These are phyloP conservation scores for Drosophila jambulina DNA, from an alignment of 1,140 invertebrate species.

Conservation along the genomic window DNA sequence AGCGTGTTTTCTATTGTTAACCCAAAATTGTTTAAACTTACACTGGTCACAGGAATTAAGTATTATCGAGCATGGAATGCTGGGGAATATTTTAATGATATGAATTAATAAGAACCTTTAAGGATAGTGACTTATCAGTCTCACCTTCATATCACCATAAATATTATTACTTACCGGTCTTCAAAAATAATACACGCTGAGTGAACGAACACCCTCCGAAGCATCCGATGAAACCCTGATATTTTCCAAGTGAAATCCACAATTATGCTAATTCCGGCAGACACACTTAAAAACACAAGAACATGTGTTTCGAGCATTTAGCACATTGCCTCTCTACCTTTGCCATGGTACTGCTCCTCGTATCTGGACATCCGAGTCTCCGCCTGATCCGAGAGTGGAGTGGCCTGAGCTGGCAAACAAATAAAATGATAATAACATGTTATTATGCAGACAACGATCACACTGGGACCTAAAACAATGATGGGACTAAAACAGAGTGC, in stretches of 20 bases:
- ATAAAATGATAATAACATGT: slow-evolving; percentile 80
- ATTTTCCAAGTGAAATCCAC: slow-evolving; percentile 38
- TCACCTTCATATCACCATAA: background rate
- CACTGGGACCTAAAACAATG: slow-evolving; percentile 65
- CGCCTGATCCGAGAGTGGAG: slow-evolving; percentile 23
- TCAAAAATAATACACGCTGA: slow-evolving; percentile 3
- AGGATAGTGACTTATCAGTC: too few species aligned
- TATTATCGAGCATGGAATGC: background rate
- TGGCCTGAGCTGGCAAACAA: slow-evolving; percentile 64
- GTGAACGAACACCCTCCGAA: slow-evolving; percentile 1
- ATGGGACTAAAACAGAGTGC: slow-evolving; percentile 52
- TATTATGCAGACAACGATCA: slow-evolving; percentile 66
- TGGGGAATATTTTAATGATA: background rate
- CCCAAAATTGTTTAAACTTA: slow-evolving; percentile 33
- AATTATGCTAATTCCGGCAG: slow-evolving; percentile 54
- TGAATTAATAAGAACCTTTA: background rate
- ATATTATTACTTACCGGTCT: slow-evolving; percentile 19
- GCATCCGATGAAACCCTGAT: slow-evolving; percentile 16
- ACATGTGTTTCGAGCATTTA: slow-evolving; percentile 57
- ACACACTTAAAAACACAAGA: slow-evolving; percentile 50
- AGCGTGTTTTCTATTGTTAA: slow-evolving; percentile 48
- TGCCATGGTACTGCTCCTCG: background rate
- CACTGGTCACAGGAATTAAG: slow-evolving; percentile 5
- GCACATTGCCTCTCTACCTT: slow-evolving; percentile 44
- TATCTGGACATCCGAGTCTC: slow-evolving; percentile 16